Conservation (phyloP, 2,888 invertebrate genomes). For the Pammene fasciana region DNA sequence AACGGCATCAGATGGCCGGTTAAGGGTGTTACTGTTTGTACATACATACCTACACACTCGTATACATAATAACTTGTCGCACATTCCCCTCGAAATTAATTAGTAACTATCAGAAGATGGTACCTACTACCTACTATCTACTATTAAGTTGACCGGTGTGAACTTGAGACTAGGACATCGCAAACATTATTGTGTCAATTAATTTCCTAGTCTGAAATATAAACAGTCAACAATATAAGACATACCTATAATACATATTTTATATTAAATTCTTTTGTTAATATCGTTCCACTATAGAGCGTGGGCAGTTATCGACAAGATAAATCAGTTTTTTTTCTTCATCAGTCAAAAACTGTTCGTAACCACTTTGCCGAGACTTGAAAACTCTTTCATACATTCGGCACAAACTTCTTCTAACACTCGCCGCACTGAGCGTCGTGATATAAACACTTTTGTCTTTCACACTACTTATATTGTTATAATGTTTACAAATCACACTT, state of each 20-base stretch:
- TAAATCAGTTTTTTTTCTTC: slow-evolving; percentile 87
- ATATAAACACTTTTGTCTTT: slow-evolving; percentile 65
- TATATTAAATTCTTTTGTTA: slow-evolving; percentile 42
- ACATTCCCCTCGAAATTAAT: not conserved
- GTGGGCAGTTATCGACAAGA: slow-evolving; percentile 51
- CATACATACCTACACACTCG: no score
- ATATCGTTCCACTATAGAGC: slow-evolving; percentile 68
- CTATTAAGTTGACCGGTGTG: slow-evolving; percentile 16
- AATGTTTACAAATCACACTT: slow-evolving; percentile 58
- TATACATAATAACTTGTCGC: not conserved
- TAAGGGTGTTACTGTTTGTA: no score
- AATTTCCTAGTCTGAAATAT: not conserved
- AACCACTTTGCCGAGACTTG: slow-evolving; percentile 80
- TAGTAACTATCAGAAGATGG: not conserved
- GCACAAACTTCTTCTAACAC: slow-evolving; percentile 68
- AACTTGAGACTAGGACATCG: slow-evolving; percentile 23
- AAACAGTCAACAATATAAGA: not conserved
- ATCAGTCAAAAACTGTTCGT: slow-evolving; percentile 86
- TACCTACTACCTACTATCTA: no score
- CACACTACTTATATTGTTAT: slow-evolving; percentile 51
- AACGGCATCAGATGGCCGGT: no score
- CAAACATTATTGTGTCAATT: slow-evolving; percentile 20
- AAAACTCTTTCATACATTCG: slow-evolving; percentile 70
- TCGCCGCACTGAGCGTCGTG: slow-evolving; percentile 65
- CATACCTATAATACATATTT: not conserved